Evolutionary conservation across 2,113 vertebrate genomes (phyloP).

Genomic region (Cyphomyrus discorhynchus): DNA sequence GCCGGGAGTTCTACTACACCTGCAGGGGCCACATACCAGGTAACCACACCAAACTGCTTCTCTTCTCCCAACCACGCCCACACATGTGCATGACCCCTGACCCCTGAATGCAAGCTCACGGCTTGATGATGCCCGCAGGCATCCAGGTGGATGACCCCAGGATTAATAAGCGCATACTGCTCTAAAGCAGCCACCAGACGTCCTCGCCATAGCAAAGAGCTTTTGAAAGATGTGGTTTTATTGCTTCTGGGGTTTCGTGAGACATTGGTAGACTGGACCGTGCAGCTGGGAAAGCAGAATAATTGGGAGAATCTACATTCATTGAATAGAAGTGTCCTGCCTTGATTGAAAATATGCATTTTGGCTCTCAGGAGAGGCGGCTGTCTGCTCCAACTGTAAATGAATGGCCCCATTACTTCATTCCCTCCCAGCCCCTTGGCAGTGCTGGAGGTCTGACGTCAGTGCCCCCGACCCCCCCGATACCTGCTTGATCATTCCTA

Average conservation of each 20-base stretch:
- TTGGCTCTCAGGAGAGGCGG: background rate
- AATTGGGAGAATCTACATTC: background rate
- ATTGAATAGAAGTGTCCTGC: background rate
- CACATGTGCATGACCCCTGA: background rate
- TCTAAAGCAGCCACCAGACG: background rate
- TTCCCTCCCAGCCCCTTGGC: constrained; percentile 29
- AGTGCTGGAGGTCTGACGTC: constrained; percentile 25
- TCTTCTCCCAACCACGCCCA: background rate
- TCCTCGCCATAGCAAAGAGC: background rate
- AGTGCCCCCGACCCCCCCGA: background rate
- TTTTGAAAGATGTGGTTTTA: background rate
- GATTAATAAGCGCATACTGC: background rate
- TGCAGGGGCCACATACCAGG: constrained; percentile 95
- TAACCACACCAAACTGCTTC: constrained; percentile 51
- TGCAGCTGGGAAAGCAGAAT: background rate
- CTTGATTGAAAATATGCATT: background rate
- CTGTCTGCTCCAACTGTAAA: constrained; percentile 31
- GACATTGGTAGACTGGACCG: background rate
- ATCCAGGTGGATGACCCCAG: background rate
- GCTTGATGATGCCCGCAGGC: background rate
- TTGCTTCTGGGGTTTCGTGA: background rate
- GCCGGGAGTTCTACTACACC: constrained; percentile 96
- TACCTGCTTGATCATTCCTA: constrained; percentile 20
- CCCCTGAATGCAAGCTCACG: background rate
- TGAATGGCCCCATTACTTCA: constrained; percentile 37